Conservation (phyloP, 1,140 invertebrate species). For the Grapholita molesta region DNA sequence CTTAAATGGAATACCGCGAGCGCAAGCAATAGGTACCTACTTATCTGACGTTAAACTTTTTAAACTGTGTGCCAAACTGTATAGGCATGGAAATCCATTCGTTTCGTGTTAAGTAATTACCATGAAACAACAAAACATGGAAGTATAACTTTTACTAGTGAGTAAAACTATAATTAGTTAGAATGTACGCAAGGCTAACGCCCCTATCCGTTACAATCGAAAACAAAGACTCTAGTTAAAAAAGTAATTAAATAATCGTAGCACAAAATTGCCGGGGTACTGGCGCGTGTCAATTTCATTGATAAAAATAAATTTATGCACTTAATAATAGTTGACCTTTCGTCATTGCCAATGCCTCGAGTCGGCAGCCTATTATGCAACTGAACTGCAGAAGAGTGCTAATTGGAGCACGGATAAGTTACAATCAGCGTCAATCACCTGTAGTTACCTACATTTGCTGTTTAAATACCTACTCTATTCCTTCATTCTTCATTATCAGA, state of each 20-base stretch:
- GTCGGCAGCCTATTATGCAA: conserved; percentile 21
- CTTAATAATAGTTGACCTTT: conserved; percentile 44
- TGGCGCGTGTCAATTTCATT: conserved; percentile 63
- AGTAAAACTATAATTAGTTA: not conserved
- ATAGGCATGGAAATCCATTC: no score
- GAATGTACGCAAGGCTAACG: not conserved
- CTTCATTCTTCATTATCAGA: no score
- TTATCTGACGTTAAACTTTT: no score
- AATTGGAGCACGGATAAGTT: not conserved
- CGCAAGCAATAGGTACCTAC: no score
- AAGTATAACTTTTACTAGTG: not conserved
- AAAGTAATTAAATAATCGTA: conserved; percentile 13
- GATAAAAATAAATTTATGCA: conserved; percentile 58
- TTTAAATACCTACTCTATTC: not conserved
- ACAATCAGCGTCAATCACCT: not conserved
- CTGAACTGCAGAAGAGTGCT: not conserved
- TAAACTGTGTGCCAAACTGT: no score
- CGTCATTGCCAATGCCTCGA: conserved; percentile 36
- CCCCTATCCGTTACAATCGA: not conserved
- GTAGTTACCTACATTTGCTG: not conserved
- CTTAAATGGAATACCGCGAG: no score
- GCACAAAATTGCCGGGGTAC: conserved; percentile 29
- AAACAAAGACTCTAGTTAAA: conserved; percentile 7
- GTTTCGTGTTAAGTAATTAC: not conserved
- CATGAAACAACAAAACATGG: not conserved